A percentile compares a stretch with the other conserved stretches of the same genome.
Conservation (phyloP, 2,113 vertebrate genomes). For the Etheostoma spectabile region DNA sequence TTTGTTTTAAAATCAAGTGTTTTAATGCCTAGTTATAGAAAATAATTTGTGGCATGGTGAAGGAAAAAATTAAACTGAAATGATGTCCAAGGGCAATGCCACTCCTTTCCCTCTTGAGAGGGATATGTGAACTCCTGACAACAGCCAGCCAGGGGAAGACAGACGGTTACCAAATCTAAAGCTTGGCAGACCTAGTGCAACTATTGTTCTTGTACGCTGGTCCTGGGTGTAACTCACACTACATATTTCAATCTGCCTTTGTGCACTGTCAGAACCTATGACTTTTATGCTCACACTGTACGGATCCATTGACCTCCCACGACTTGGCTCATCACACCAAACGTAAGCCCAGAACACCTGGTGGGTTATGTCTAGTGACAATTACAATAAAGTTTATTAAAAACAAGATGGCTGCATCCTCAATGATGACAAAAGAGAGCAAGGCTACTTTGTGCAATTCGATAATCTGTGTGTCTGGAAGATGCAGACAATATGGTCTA, state of each 20-base stretch:
- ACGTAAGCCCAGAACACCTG: background rate
- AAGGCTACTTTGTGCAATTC: background rate
- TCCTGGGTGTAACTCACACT: background rate
- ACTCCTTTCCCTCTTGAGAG: constrained; percentile 10
- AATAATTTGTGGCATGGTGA: constrained; percentile 9
- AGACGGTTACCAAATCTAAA: constrained; percentile 12
- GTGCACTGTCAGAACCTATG: background rate
- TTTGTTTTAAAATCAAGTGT: background rate
- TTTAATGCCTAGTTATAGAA: constrained; percentile 4
- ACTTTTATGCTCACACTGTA: background rate
- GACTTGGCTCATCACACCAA: background rate
- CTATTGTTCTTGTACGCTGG: background rate
- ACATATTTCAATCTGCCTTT: background rate
- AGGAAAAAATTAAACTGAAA: constrained; percentile 16
- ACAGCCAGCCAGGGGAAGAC: constrained; percentile 1
- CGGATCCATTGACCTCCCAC: background rate
- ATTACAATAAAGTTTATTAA: constrained; percentile 22
- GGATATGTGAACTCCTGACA: constrained; percentile 32
- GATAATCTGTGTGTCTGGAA: background rate
- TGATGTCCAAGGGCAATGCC: constrained; percentile 18
- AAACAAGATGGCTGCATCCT: constrained; percentile 26
- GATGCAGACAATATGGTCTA: background rate
- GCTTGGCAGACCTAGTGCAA: background rate
- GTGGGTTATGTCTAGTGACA: background rate
- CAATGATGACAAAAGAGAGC: constrained; percentile 1